Evolutionary conservation across 2,888 invertebrate genomes (phyloP).

Genomic region (Cerceris rybyensis): DNA sequence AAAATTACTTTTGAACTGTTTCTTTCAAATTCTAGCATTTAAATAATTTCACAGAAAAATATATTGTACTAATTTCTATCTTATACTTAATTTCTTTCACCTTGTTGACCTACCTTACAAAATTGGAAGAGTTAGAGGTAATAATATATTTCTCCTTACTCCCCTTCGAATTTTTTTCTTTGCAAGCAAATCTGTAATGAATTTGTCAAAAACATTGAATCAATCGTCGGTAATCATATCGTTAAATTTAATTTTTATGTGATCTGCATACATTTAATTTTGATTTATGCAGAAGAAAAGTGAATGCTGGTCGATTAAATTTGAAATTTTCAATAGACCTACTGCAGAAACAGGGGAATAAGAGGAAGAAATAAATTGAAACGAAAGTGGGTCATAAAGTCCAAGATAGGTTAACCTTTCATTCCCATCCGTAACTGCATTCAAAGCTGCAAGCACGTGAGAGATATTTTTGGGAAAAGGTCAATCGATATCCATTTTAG

Average conservation of each 20-base stretch:
- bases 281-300: no score
- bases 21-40: no score
- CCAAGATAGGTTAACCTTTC: slow-evolving; percentile 10
- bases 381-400: slow-evolving; percentile 7
- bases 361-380: slow-evolving; percentile 28
- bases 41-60: no score
- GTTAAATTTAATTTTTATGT: no score
- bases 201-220: neutral
- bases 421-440: slow-evolving; percentile 1
- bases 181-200: neutral
- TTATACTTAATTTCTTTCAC: no score
- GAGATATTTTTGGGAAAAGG: slow-evolving; percentile 35
- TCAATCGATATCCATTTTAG: slow-evolving; percentile 45
- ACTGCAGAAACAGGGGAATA: neutral
- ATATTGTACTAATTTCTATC: no score
- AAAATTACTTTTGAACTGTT: no score
- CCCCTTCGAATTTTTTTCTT: no score
- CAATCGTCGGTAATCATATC: neutral
- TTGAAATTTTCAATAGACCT: neutral
- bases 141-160: no score
- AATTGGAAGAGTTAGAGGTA: no score
- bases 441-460: neutral
- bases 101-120: no score
- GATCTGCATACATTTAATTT: no score
- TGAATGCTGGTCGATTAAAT: neutral